Base-by-base conservation (phyloP, 2,797 vertebrate species). In the Mormyrops boulengeri region DNA sequence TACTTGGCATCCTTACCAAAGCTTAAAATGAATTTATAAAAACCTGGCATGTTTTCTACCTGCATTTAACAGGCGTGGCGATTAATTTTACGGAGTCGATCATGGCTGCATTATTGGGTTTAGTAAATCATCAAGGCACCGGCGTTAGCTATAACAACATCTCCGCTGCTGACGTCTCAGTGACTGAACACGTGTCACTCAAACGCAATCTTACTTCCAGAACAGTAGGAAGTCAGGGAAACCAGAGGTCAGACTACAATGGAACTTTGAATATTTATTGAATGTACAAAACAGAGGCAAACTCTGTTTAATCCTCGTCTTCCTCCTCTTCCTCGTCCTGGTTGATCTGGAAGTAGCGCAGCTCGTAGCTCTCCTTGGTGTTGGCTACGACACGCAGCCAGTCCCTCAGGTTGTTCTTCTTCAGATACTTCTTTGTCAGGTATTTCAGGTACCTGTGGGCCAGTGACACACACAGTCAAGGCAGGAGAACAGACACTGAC, bases 341-440 rank as follows among this genome's bases (percentile, higher is more conserved):
- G 92, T 97, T 97, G 91, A 97, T 97, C 95, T 97, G 97, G 96
- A 97, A 97, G 94, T 97, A 97, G 19, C 96, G 95, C n/a, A 97
- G 92, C 89, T 97, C 96, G 0, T 97, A 97, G 88, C 96, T 97
- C 91, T 97, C 97, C 92, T 97, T 97, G 90, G 95, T 97, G 92
- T 97, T 97, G 3, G 96, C 96, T 1, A 97, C 97, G 6, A 97
- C 96, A 0, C 96, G 96, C 89, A 97, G 93, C 97, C 96, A 97
- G 90, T 97, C 97, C 0, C 96, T 94, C 12, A 97, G 93, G 57
- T 97, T 97, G 91, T 97, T 97, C 91, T 97, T 97, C 95, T 97
- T 97, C 93, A 97, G 92, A 89, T 97, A 97, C 88, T 97, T 97
- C 95, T 97, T 97, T 49, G 97, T 97, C 90, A 97, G 95, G 93